phyloP scores from a whole-genome alignment of 2,888 invertebrate genomes.

The Tolmerus cingulatus region DNA sequence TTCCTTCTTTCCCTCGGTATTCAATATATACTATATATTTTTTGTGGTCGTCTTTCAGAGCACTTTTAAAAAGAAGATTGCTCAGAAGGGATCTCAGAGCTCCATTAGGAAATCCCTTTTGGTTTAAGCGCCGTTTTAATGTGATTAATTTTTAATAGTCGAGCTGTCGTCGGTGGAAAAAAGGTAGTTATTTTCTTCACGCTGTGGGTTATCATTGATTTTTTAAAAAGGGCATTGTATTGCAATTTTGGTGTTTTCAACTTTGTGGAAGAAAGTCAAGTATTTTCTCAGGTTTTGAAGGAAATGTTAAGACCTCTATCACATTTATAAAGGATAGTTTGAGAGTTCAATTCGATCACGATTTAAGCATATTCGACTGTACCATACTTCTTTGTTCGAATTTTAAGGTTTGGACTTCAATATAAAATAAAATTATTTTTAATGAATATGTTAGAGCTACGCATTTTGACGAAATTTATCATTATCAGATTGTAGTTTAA shows the following conservation, averaged over 20 bases:
- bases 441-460: not conserved
- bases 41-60: not conserved
- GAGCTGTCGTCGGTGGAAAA: not conserved
- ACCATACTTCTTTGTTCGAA: too few relatives aligned
- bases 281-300: not conserved
- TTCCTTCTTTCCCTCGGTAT: not conserved
- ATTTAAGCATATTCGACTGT: too few relatives aligned
- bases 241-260: not conserved
- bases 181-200: not conserved
- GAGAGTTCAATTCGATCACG: too few relatives aligned
- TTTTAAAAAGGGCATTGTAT: not conserved
- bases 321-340: not conserved
- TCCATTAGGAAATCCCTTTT: constrained; percentile 3
- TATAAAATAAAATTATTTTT: not conserved
- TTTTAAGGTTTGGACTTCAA: too few relatives aligned
- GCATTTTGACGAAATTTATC: not conserved
- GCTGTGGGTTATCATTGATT: not conserved
- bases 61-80: not conserved
- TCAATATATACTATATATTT: not conserved
- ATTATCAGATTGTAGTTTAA: not conserved
- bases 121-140: not conserved
- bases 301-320: not conserved
- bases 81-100: not conserved
- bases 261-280: not conserved
- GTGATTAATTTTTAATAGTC: not conserved